Base-by-base conservation (phyloP, 2,888 invertebrate species). In the Kuschelorhynchus macadamiae region DNA sequence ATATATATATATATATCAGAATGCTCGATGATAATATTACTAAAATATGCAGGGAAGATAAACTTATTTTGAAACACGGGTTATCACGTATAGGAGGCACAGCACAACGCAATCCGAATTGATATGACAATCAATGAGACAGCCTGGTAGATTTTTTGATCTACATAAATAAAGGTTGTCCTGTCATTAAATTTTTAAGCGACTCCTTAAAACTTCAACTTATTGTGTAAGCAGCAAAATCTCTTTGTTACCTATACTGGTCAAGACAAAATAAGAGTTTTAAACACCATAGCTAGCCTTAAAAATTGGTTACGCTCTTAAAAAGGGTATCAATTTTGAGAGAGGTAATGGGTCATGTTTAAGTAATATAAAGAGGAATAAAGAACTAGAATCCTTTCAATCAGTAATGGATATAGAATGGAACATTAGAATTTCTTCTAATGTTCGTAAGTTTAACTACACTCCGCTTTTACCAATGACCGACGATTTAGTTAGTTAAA, bases 391-490 rank as follows among this genome's bases (percentile, higher is more conserved):
- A 16, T 44, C 41, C 1, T 71, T 71, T 36, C 18, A 71, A n/a
- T n/a, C 42, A 20, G 16, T 72, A 14, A 53, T 74, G 55, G 62
- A 73, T 25, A 20, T 74, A 9, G 72, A 73, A 46, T 73, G 73
- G 73, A 55, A 14, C 8, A 57, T 66, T 8, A 53, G 67, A 21
- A 73, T 74, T 52, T 74, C 71, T 1, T 72, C 72, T 0, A 65
- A 66, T 67, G 41, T 17, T 1, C 39, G 69, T 44, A 72, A 72
- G 61, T 8, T 60, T 3, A 74, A 55, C 33, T 18, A 32, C 7
- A 39, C 53, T 7, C 59, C 72, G 59, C 50, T 74, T n/a, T 57
- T 74, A 25, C 73, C 74, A 16, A 17, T 74, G 9, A 74, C 73
- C 1, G 62, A 32, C n/a, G 71, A 73, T 64, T 52, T 74, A 9